Evolutionary conservation across 2,113 vertebrate genomes (phyloP).

Genomic region (Gadus macrocephalus): DNA sequence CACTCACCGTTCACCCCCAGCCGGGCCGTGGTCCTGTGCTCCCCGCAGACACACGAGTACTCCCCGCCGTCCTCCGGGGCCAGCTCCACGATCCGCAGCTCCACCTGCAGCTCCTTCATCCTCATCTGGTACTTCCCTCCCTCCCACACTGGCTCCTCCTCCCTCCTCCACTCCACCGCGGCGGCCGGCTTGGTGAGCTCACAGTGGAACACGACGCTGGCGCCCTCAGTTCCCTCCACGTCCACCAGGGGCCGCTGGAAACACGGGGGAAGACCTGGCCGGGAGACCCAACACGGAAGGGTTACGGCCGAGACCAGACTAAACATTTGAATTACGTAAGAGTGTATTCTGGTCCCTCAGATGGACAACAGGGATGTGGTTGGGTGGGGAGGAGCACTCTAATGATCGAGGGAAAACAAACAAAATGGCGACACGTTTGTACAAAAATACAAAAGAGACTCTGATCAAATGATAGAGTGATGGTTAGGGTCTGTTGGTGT

Average conservation of each 20-base stretch:
- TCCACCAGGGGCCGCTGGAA: conserved; percentile 76
- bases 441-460: no score
- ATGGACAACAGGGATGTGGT: no score
- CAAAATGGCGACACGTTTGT: no score
- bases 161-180: conserved; percentile 66
- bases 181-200: conserved; percentile 70
- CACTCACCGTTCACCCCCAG: conserved; percentile 74
- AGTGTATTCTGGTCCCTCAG: neutral
- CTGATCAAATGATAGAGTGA: no score
- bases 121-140: conserved; percentile 82
- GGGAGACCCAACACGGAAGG: conserved; percentile 6
- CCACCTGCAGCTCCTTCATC: conserved; percentile 69
- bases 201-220: conserved; percentile 72
- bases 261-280: conserved; percentile 68
- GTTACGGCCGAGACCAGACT: neutral
- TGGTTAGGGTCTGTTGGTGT: no score
- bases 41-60: conserved; percentile 71
- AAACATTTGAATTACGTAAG: neutral
- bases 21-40: conserved; percentile 66
- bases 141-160: conserved; percentile 55
- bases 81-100: conserved; percentile 72
- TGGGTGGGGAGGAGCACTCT: no score
- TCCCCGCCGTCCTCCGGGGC: conserved; percentile 72
- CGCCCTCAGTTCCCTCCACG: conserved; percentile 75
- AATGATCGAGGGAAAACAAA: no score